These are phyloP conservation scores for Drosophila nikananu DNA, from an alignment of 1,140 invertebrate genomes.

Conservation along the genomic window DNA sequence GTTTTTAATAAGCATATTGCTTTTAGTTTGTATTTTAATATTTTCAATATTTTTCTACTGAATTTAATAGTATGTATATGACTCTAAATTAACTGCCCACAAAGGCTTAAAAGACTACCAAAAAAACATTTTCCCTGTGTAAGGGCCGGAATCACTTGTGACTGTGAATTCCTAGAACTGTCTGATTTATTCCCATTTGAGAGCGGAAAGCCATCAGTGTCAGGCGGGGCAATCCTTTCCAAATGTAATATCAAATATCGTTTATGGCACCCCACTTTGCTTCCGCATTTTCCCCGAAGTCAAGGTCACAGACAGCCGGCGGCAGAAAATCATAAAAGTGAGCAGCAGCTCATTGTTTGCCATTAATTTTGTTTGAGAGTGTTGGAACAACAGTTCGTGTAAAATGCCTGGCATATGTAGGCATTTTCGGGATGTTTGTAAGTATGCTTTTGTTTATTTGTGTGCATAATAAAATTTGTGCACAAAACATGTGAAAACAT, in stretches of 20 bases:
- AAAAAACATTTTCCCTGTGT: not conserved
- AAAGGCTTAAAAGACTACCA: not conserved
- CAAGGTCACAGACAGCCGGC: constrained; percentile 16
- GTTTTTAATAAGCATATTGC: not conserved
- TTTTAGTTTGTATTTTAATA: not conserved
- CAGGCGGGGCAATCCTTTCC: constrained; percentile 11
- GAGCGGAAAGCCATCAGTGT: not conserved
- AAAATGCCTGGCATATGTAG: constrained; percentile 71
- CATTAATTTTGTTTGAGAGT: constrained; percentile 51
- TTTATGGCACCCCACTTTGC: constrained; percentile 1
- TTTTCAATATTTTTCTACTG: not conserved
- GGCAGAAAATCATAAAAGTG: constrained; percentile 13
- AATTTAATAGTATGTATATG: not conserved
- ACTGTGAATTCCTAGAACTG: constrained; percentile 6
- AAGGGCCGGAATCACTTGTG: not conserved
- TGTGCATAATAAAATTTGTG: constrained; percentile 80
- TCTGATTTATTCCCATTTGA: constrained; percentile 4
- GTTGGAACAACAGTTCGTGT: constrained; percentile 33
- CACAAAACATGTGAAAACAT: constrained; percentile 78
- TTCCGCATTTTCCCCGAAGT: constrained; percentile 1
- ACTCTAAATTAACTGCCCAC: not conserved
- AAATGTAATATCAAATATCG: constrained; percentile 24
- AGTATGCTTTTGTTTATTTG: constrained; percentile 54
- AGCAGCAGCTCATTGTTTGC: constrained; percentile 23
- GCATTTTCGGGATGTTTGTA: constrained; percentile 29